phyloP scores from a whole-genome alignment of 1,140 invertebrate genomes.

The Teleogryllus occipitalis region DNA sequence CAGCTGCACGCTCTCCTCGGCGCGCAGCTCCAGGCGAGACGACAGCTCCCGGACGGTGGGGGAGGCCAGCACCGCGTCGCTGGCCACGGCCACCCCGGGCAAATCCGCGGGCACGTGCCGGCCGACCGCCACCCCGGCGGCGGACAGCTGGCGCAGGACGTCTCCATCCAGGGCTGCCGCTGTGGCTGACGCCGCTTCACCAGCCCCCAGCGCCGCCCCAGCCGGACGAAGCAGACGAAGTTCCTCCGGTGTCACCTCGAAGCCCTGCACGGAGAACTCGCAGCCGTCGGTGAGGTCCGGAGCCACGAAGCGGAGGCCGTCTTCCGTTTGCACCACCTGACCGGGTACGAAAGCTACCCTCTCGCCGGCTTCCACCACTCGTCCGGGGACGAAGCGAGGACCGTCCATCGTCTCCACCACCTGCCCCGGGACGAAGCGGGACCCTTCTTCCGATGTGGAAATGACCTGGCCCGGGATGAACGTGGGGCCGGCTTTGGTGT shows the following conservation, averaged over 20 bases:
- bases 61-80: slow-evolving; percentile 29
- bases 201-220: slow-evolving; percentile 24
- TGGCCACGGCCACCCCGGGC: slow-evolving; percentile 48
- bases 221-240: slow-evolving; percentile 51
- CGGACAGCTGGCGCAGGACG: slow-evolving; percentile 57
- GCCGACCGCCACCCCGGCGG: slow-evolving; percentile 60
- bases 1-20: slow-evolving; percentile 38
- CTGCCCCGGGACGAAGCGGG: slow-evolving; percentile 62
- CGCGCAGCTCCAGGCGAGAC: slow-evolving; percentile 38
- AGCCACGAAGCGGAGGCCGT: slow-evolving; percentile 60
- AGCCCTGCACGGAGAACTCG: slow-evolving; percentile 66
- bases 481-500: slow-evolving; percentile 59
- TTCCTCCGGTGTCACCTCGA: slow-evolving; percentile 63
- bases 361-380: slow-evolving; percentile 56
- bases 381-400: slow-evolving; percentile 62
- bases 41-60: slow-evolving; percentile 37
- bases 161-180: slow-evolving; percentile 55
- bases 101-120: slow-evolving; percentile 51
- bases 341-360: slow-evolving; percentile 61
- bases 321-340: slow-evolving; percentile 60
- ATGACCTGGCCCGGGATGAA: slow-evolving; percentile 69
- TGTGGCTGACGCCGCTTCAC: slow-evolving; percentile 40
- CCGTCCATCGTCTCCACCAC: slow-evolving; percentile 62
- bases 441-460: slow-evolving; percentile 58
- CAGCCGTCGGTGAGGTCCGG: slow-evolving; percentile 54